Base-by-base conservation (phyloP, 2,888 invertebrate genomes). In the Galerucella pusilla region DNA sequence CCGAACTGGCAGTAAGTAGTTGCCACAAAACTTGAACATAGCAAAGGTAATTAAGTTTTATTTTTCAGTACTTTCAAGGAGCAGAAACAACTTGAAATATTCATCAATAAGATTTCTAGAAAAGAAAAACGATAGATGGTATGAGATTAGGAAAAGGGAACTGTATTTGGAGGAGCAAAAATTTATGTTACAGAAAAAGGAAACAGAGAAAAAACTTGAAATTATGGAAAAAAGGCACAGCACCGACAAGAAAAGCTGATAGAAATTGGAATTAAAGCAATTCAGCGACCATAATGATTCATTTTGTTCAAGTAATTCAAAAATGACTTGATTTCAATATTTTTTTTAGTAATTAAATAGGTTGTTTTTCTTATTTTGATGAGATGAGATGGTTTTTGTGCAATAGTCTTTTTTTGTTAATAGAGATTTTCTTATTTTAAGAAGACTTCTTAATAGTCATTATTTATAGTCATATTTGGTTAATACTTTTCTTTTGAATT, bases 201-300 rank as follows among this genome's bases (percentile, higher is more conserved):
- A 52, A 52, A 52, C 52, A 52, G 63, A 63, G 14, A 63, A 63
- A 35, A 63, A 3, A 63, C 28, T 63, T 25, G 63, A 35, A 63
- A 63, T 63, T 25, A 28, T 35, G n/a, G 63, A 63, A 42, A 35
- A 25, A 35, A 63, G n/a, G 42, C 35, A n/a, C 11, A 35, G 35
- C 11, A 46, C 4, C 5, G 46, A 46, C 46, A 46, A 46, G 3
- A 46, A 46, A 46, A 46, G 46, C 46, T 46, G 46, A 46, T 46
- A 14, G 52, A 52, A 52, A 52, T 52, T 52, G 52, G 52, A 11
- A 52, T 11, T 52, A 52, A 52, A 52, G 52, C 12, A 52, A 4
- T 14, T 2, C 52, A 52, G 12, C 4, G 52, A 52, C 52, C 4
- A 14, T 52, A 52, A 14, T 52, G 12, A 14, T 52, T 52, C 14